These are phyloP conservation scores for Catharus bicknelli DNA, from an alignment of 2,113 vertebrate genomes.

Conservation along the genomic window DNA sequence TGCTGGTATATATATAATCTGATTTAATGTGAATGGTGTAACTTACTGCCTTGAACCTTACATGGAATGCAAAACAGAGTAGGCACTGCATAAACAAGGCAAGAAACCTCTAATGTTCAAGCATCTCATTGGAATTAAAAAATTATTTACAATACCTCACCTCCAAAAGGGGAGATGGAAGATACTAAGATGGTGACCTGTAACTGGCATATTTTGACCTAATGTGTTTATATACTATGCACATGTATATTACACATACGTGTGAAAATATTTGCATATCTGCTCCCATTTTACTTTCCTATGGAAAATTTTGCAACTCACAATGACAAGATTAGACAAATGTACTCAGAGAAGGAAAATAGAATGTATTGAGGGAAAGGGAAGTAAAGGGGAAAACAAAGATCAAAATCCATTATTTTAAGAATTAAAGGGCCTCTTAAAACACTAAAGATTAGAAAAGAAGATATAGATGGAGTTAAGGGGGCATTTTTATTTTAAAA, in stretches of 20 bases:
- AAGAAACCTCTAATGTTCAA: not conserved
- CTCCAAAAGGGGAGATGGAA: fast-evolving
- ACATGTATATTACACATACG: too few relatives aligned
- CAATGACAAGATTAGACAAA: not conserved
- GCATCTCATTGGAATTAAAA: not conserved
- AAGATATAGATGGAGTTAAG: not conserved
- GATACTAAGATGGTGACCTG: not conserved
- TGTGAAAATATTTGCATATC: not conserved
- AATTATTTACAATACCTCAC: not conserved
- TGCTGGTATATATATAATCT: not conserved
- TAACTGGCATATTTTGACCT: not conserved
- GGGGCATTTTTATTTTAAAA: not conserved
- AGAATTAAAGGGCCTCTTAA: not conserved
- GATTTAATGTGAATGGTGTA: not conserved
- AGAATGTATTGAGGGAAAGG: not conserved
- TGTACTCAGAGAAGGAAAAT: not conserved
- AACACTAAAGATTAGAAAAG: not conserved
- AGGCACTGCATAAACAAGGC: not conserved
- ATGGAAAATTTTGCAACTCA: not conserved
- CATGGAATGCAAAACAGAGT: not conserved
- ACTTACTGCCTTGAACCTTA: not conserved
- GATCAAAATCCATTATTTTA: not conserved
- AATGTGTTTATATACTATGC: not conserved
- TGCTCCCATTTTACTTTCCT: not conserved
- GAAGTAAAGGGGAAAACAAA: not conserved